Base-by-base conservation (phyloP, 2,797 vertebrate genomes). In the Uromys caudimaculatus region DNA sequence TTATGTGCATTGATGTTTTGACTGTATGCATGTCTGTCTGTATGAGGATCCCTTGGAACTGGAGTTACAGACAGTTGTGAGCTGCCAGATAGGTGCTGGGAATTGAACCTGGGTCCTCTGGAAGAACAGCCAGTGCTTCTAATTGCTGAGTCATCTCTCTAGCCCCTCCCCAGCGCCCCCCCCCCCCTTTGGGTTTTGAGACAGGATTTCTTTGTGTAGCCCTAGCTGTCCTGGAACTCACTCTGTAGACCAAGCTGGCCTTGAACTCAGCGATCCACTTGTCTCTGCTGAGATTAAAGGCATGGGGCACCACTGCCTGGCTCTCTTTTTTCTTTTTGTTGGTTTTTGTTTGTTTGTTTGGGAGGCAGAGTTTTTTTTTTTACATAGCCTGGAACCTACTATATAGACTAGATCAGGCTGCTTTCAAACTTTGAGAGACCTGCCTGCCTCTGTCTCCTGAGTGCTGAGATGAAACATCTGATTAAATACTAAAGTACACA, bases 401-500 rank as follows among this genome's bases (percentile, higher is more conserved):
- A 35, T 84, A 64, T 64, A 64, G 58, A 62, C 27, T 44, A 64
- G 82, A 85, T 60, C 60, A 85, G 60, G 62, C 60, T 85, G 60
- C 29, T 67, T 67, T 64, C 82, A 50, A 13, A 67, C 29, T 47
- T 12, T n/a, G 35, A 69, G 14, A 50, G 58, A 64, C 35, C 82
- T 85, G 44, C 44, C 19, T 85, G 11, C 19, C 82, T 67, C 44
- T 64, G 29, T 67, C 29, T 67, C 32, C 44, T 67, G 62, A 85
- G 60, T 54, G 29, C 88, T 93, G 79, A 50, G 87, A 69, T 73
- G 64, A 93, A 76, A 41, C n/a, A 67, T 84, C 21, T 62, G 54
- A 60, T 94, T 71, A 95, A 87, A 58, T 79, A 44, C 38, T 90
- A 56, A 95, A 76, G 50, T 41, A 13, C 8, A 73, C 95, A 83